phyloP scores from a whole-genome alignment of 2,888 invertebrate species.

The Hybos culiciformis region DNA sequence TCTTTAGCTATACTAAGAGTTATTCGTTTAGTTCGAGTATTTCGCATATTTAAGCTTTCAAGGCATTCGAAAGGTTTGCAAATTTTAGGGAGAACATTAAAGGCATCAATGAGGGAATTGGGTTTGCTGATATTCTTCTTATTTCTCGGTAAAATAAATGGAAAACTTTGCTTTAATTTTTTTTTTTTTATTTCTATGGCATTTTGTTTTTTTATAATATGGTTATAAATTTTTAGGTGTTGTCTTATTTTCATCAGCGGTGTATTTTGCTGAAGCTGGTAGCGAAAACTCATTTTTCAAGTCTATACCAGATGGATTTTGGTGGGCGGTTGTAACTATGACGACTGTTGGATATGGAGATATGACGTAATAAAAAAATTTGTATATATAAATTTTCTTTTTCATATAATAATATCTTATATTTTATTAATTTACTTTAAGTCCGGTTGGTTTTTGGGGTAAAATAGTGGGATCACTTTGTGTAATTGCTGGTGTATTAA shows the following conservation, averaged over 20 bases:
- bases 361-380: slow-evolving; percentile 63
- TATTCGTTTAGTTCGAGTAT: slow-evolving; percentile 97
- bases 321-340: slow-evolving; percentile 99
- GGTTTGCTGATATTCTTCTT: slow-evolving; percentile 99
- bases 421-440: slow-evolving; percentile 29
- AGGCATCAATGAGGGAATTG: slow-evolving; percentile 98
- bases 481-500: slow-evolving; percentile 98
- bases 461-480: slow-evolving; percentile 97
- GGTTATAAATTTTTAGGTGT: no score
- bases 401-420: no score
- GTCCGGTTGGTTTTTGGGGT: slow-evolving; percentile 98
- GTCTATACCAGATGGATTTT: slow-evolving; percentile 99
- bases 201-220: no score
- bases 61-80: slow-evolving; percentile 99
- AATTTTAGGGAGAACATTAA: slow-evolving; percentile 95
- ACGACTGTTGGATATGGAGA: slow-evolving; percentile 99
- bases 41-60: slow-evolving; percentile 99
- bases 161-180: slow-evolving; percentile 1
- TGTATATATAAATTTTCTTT: slow-evolving; percentile 20
- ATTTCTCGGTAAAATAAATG: slow-evolving; percentile 82
- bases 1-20: slow-evolving; percentile 97
- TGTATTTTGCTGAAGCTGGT: slow-evolving; percentile 99
- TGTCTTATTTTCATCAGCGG: slow-evolving; percentile 99
- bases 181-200: no score
- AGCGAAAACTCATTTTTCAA: slow-evolving; percentile 99